Percentiles rank a stretch among this genome's conserved stretches.
phyloP scores from a whole-genome alignment of 2,113 vertebrate genomes.

The Sorex araneus region DNA sequence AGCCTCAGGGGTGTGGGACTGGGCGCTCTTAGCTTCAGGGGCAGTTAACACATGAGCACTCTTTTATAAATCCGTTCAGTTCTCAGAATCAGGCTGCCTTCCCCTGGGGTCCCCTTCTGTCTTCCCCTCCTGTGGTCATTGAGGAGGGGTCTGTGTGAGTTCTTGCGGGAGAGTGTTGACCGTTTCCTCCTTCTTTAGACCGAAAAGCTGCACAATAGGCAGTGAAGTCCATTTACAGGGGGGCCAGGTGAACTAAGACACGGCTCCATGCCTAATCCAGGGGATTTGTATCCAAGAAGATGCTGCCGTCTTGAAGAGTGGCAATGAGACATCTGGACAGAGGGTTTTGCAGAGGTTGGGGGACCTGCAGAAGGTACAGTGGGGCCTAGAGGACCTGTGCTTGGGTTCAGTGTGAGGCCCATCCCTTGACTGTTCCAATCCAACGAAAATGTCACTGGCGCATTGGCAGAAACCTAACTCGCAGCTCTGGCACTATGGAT shows the following conservation, averaged over 20 bases:
- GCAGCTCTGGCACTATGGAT: conserved; percentile 18
- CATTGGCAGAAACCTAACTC: conserved; percentile 48
- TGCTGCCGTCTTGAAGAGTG: background rate
- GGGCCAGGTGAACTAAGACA: background rate
- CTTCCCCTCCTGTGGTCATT: no score
- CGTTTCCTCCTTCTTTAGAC: no score
- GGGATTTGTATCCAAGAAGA: background rate
- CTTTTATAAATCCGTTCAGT: background rate
- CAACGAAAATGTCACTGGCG: conserved; percentile 4
- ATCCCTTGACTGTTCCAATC: background rate
- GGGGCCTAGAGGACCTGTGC: background rate
- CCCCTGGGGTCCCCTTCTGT: background rate
- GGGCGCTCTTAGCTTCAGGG: background rate
- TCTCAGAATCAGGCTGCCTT: background rate
- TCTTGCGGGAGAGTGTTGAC: no score
- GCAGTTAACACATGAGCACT: background rate
- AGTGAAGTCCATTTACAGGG: background rate
- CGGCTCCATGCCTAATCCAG: background rate
- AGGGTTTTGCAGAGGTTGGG: rapidly evolving
- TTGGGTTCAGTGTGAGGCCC: rapidly evolving
- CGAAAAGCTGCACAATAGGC: background rate
- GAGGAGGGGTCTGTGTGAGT: no score
- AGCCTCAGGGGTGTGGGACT: background rate
- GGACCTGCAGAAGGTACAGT: no score
- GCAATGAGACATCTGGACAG: background rate